A percentile compares a stretch with the other conserved stretches of the same genome.
Conservation (phyloP, 2,797 vertebrate genomes). For the Gymnoscopelus braueri region DNA sequence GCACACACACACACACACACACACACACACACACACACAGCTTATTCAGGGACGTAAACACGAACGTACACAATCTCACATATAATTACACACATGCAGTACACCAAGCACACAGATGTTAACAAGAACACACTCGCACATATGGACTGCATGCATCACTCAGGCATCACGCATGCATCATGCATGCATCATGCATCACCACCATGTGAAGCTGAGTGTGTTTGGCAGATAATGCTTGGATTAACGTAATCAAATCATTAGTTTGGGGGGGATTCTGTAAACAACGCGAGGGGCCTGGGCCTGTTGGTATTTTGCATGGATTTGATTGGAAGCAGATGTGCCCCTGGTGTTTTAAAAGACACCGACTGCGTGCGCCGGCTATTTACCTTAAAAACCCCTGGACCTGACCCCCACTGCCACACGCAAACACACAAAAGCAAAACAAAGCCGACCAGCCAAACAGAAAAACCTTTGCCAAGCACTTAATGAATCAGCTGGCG, state of each 20-base stretch:
- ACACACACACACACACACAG: not conserved
- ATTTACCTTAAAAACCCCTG: conserved; percentile 1
- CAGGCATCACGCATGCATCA: too few species aligned
- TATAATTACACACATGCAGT: not conserved
- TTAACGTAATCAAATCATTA: conserved; percentile 37
- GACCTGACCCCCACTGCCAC: conserved; percentile 12
- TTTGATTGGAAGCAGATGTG: conserved; percentile 30
- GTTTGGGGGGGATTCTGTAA: conserved; percentile 36
- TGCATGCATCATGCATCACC: too few species aligned
- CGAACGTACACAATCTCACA: not conserved
- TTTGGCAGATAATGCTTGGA: conserved; percentile 19
- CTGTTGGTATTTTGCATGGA: conserved; percentile 27
- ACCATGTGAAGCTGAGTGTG: not conserved
- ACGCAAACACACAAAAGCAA: conserved; percentile 14
- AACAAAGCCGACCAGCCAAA: conserved; percentile 7
- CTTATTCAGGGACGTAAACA: not conserved
- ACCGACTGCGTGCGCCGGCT: not conserved
- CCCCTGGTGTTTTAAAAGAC: conserved; percentile 18
- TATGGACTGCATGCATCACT: too few species aligned
- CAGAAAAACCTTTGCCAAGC: not conserved
- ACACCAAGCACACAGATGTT: not conserved
- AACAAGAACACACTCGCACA: not conserved
- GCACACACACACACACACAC: not conserved
- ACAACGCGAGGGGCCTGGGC: conserved; percentile 6
- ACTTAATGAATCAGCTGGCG: conserved; percentile 1